Base-by-base conservation (phyloP, 64 coral and sea anemone genomes). In the Actinia equina region DNA sequence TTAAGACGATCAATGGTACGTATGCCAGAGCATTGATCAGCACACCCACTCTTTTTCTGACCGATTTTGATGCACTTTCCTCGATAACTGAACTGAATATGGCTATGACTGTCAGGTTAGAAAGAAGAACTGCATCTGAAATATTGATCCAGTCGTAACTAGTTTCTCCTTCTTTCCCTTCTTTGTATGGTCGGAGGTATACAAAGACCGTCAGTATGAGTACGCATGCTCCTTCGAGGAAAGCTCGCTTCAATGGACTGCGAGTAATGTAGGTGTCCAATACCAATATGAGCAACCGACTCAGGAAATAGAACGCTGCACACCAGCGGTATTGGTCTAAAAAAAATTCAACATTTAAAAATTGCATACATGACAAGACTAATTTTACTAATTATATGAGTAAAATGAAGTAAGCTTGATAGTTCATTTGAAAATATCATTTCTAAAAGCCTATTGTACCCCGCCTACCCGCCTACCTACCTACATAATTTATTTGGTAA, bases 251-350 rank as follows among this genome's bases (percentile, higher is more conserved):
- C 9, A 58, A 10, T 3, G 87, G 25, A 17, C 83, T 74, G 12
- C 20, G 9, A 7, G 77, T 84, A 2, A 92, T 18, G 17, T 83
- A 92, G 20, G 55, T 87, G 49, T 80, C 59, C 17, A 95, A 15
- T 3, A 84, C 5, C 17, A 95, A 77, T 15, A 95, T 43, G 11
- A 43, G 14, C 10, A 95, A 64, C 0, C 94, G 86, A 30, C 87
- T 58, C 7, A 95, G 49, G 30, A 95, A 95, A 70, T 95, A 95
- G 44, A 95, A 95, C 14, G 90, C 87, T 0, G 90, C 87, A 77
- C 84, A 95, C 90, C 84, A 92, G 1, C 87, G 94, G 67, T 92
- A 92, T 2, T 92, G 27, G 37, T 95, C 90, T 81, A 14, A 19
- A 81, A 51, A 19, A 18, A 51, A 52, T 52, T 19, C 5, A 22